A percentile compares a stretch with the other conserved stretches of the same genome.
These are phyloP conservation scores for Carabus problematicus DNA, from an alignment of 2,888 invertebrate genomes.

Conservation along the genomic window DNA sequence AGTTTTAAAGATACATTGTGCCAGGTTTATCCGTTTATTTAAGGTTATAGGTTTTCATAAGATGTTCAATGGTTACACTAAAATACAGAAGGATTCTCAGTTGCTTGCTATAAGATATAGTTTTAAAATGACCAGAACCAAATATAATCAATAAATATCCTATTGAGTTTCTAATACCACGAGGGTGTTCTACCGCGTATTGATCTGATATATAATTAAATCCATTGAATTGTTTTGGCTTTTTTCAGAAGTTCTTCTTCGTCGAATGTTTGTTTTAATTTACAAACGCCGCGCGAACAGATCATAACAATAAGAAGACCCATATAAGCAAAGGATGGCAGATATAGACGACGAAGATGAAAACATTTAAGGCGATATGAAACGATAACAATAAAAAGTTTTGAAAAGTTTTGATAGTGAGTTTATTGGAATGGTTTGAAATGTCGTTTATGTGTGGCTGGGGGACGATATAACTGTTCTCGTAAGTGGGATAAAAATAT, in stretches of 20 bases:
- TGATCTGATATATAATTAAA: too few relatives aligned
- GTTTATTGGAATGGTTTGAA: slow-evolving; percentile 42
- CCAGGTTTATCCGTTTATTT: too few relatives aligned
- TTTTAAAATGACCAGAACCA: too few relatives aligned
- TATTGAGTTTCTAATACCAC: too few relatives aligned
- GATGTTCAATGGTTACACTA: too few relatives aligned
- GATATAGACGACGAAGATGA: slow-evolving; percentile 5
- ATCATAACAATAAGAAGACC: not conserved
- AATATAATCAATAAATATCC: too few relatives aligned
- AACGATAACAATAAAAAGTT: slow-evolving; percentile 43
- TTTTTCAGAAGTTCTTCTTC: not conserved
- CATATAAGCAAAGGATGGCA: not conserved
- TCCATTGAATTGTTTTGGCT: too few relatives aligned
- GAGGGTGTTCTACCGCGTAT: too few relatives aligned
- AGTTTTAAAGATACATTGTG: too few relatives aligned
- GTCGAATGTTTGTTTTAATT: not conserved
- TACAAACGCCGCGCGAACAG: not conserved
- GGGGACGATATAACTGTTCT: slow-evolving; percentile 41
- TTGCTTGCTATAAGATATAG: too few relatives aligned
- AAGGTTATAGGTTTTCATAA: too few relatives aligned
- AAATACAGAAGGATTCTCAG: too few relatives aligned
- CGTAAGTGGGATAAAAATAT: slow-evolving; percentile 40
- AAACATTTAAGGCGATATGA: slow-evolving; percentile 42
- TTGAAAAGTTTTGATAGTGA: slow-evolving; percentile 40
- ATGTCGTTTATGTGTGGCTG: slow-evolving; percentile 41